These are phyloP conservation scores for Butorides virescens DNA, from an alignment of 2,113 vertebrate genomes.

Conservation along the genomic window DNA sequence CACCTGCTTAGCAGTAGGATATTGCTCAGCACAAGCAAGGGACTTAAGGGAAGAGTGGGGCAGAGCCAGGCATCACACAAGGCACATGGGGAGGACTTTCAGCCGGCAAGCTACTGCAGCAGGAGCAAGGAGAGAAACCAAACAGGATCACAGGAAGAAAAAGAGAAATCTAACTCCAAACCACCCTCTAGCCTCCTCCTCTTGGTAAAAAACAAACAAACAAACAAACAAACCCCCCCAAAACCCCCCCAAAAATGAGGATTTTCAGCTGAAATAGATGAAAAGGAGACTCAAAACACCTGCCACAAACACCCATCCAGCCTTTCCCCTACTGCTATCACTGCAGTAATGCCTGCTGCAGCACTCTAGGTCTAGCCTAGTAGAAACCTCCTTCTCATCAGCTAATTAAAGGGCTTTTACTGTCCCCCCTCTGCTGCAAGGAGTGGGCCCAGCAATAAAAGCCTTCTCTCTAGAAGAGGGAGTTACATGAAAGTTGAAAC, in stretches of 20 bases:
- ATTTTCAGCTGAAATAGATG: background rate
- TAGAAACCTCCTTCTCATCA: background rate
- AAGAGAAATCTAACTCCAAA: background rate
- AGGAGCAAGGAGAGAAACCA: background rate
- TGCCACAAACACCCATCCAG: background rate
- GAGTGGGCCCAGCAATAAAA: background rate
- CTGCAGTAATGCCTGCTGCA: background rate
- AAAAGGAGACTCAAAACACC: background rate
- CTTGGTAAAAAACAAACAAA: background rate
- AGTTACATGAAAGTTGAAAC: background rate
- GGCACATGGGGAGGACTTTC: background rate
- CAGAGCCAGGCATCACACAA: background rate
- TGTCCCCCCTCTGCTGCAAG: background rate
- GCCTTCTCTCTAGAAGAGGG: background rate
- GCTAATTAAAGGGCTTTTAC: background rate
- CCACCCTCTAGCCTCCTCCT: background rate
- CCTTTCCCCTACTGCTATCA: background rate
- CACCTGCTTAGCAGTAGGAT: background rate
- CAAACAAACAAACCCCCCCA: too few species aligned
- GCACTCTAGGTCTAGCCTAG: background rate
- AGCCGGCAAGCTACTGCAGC: background rate
- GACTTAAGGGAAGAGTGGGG: background rate
- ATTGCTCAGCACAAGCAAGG: background rate
- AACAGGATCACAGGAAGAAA: background rate
- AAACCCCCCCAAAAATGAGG: too few species aligned